Conservation (phyloP, 30 jellyfish, hydroid and myxozoan species). For the Hydractinia echinata region DNA sequence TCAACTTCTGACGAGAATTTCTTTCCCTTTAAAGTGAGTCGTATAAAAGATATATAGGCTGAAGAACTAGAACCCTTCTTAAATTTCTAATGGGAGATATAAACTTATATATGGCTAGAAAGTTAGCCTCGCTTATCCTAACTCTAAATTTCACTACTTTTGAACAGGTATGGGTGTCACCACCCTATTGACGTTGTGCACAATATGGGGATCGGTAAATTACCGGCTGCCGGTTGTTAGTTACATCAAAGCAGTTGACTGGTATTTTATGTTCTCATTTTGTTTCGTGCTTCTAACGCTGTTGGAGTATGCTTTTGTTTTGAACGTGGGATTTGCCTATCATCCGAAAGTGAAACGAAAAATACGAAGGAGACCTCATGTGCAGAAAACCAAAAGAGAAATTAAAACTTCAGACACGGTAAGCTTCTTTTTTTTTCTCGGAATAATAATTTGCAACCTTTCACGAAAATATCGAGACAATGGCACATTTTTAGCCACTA, state of each 20-base stretch:
- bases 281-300: conserved; percentile 67
- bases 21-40: too few species aligned
- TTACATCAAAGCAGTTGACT: conserved; percentile 82
- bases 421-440: background rate
- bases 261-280: conserved; percentile 75
- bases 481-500: too few species aligned
- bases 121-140: too few species aligned
- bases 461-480: background rate
- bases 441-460: background rate
- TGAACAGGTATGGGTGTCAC: conserved; percentile 66
- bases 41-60: too few species aligned
- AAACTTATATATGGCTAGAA: too few species aligned
- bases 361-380: background rate
- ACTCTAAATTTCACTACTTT: too few species aligned
- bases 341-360: too few species aligned
- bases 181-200: conserved; percentile 75
- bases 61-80: too few species aligned
- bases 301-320: conserved; percentile 65
- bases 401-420: background rate
- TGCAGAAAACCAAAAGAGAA: background rate
- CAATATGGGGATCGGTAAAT: conserved; percentile 81
- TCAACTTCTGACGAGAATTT: too few species aligned
- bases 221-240: conserved; percentile 70
- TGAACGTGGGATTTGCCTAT: conserved; percentile 38
- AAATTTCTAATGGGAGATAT: too few species aligned